Conservation (phyloP, 92 coral and sea anemone species). For the Galaxea fascicularis region DNA sequence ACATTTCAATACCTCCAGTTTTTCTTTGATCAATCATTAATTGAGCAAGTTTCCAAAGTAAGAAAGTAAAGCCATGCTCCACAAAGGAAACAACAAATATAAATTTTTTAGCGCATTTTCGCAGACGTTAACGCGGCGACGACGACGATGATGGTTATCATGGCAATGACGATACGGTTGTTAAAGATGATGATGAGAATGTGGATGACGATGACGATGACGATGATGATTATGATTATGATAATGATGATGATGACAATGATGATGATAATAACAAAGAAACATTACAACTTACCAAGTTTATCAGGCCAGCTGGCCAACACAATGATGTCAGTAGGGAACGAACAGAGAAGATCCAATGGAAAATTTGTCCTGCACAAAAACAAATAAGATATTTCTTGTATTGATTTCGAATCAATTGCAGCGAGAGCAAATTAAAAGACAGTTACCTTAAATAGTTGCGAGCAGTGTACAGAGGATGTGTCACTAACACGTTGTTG, state of each 20-base stretch:
- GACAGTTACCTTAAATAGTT: slow-evolving; percentile 76
- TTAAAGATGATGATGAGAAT: neutral
- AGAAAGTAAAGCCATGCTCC: no score
- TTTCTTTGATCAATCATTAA: no score
- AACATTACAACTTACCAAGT: slow-evolving; percentile 51
- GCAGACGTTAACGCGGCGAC: no score
- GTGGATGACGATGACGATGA: neutral
- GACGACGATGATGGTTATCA: no score
- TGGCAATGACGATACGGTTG: no score
- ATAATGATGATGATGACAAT: no score
- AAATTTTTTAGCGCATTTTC: no score
- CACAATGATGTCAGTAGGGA: slow-evolving; percentile 77
- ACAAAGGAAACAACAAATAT: no score
- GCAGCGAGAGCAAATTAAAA: neutral
- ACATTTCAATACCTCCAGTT: no score
- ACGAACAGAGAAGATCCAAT: slow-evolving; percentile 74
- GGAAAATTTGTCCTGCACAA: slow-evolving; percentile 67
- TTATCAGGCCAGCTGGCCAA: slow-evolving; percentile 77
- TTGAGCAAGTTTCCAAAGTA: no score
- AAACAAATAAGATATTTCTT: neutral
- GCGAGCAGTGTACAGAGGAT: slow-evolving; percentile 80
- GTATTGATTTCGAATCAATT: neutral
- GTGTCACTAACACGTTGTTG: slow-evolving; percentile 80
- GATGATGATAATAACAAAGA: neutral
- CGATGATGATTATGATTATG: no score